Evolutionary conservation across 2,888 invertebrate species (phyloP).

Genomic region (Noctua janthe): DNA sequence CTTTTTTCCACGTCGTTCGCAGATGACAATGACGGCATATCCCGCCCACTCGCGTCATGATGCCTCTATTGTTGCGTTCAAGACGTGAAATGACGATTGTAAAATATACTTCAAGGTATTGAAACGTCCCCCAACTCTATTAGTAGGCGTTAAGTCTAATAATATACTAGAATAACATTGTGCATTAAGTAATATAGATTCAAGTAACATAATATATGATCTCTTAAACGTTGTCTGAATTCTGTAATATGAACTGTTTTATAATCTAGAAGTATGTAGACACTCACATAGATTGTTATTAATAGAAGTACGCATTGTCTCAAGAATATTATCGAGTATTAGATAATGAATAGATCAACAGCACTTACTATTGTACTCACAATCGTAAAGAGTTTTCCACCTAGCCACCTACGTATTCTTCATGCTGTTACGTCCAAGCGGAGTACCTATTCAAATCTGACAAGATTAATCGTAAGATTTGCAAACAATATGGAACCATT

Average conservation of each 20-base stretch:
- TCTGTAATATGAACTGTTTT: constrained; percentile 16
- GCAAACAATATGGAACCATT: constrained; percentile 16
- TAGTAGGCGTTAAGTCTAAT: constrained; percentile 40
- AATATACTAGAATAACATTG: constrained; percentile 33
- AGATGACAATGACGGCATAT: constrained; percentile 58
- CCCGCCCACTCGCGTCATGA: constrained; percentile 60
- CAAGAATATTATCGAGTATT: constrained; percentile 6
- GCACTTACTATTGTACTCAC: not conserved
- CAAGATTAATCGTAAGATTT: constrained; percentile 11
- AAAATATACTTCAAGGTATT: constrained; percentile 39
- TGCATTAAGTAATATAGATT: constrained; percentile 41
- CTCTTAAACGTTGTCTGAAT: constrained; percentile 12
- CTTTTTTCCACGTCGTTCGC: constrained; percentile 44
- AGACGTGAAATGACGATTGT: constrained; percentile 42
- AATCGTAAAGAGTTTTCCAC: constrained; percentile 11
- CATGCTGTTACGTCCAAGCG: not conserved
- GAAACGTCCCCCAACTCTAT: constrained; percentile 18
- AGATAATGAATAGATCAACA: constrained; percentile 7
- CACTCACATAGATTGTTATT: constrained; percentile 14
- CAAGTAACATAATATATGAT: constrained; percentile 5
- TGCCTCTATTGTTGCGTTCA: constrained; percentile 68
- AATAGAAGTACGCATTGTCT: constrained; percentile 27
- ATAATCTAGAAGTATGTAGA: constrained; percentile 7
- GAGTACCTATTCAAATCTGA: not conserved
- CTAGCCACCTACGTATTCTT: not conserved